These are phyloP conservation scores for Cyaniris semiargus DNA, from an alignment of 2,888 invertebrate genomes.

Conservation along the genomic window DNA sequence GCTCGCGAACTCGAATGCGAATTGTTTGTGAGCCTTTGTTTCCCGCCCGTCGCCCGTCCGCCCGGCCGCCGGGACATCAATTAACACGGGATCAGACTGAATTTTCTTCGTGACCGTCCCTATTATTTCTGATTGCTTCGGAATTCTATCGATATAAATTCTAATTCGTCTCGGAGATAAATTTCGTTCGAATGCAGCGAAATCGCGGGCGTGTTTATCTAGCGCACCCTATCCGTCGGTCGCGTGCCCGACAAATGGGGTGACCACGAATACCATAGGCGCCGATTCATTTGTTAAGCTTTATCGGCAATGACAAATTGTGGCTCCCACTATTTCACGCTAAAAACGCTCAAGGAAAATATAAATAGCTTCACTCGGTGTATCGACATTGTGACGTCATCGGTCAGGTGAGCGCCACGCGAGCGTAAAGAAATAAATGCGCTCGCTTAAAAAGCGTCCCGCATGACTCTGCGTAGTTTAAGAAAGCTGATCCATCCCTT, in stretches of 20 bases:
- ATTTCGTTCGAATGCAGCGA: constrained; percentile 53
- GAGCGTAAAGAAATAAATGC: background rate
- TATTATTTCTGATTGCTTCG: constrained; percentile 65
- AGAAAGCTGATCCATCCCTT: background rate
- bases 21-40: constrained; percentile 80
- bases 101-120: constrained; percentile 69
- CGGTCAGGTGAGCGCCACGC: constrained; percentile 9
- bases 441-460: background rate
- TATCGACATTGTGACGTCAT: constrained; percentile 27
- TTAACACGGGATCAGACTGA: constrained; percentile 51
- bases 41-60: constrained; percentile 52
- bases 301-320: constrained; percentile 72
- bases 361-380: constrained; percentile 22
- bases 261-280: constrained; percentile 60
- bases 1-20: constrained; percentile 77
- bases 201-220: constrained; percentile 62
- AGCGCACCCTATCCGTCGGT: constrained; percentile 54
- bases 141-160: constrained; percentile 54
- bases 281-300: constrained; percentile 73
- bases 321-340: constrained; percentile 58
- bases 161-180: constrained; percentile 39
- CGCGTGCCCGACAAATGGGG: constrained; percentile 68
- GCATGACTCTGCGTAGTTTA: background rate
- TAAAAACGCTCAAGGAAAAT: constrained; percentile 31
- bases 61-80: constrained; percentile 71